Percentiles rank a stretch among this genome's conserved stretches.
Conservation (phyloP, 2,797 vertebrate species). For the Pipistrellus pygmaeus region DNA sequence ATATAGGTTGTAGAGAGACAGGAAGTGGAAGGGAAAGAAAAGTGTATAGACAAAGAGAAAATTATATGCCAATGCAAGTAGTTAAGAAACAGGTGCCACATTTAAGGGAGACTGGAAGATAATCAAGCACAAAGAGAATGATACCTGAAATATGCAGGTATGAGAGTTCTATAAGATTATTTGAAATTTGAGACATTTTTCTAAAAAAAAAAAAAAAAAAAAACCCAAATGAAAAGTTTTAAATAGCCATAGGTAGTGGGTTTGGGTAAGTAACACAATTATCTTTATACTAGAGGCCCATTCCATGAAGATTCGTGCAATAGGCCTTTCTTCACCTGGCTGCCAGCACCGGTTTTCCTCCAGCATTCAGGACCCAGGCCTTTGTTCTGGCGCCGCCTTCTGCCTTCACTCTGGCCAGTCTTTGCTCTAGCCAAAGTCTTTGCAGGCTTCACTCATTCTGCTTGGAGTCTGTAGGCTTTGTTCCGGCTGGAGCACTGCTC, state of each 20-base stretch:
- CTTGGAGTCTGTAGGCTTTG: no score
- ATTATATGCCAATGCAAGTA: neutral
- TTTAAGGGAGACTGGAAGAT: neutral
- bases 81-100: neutral
- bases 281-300: neutral
- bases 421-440: no score
- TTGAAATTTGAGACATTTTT: neutral
- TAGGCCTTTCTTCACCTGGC: no score
- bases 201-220: conserved; percentile 20
- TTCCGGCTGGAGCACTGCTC: no score
- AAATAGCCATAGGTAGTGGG: neutral
- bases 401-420: no score
- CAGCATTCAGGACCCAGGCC: no score
- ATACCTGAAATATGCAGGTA: neutral
- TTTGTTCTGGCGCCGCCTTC: no score
- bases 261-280: neutral
- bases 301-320: no score
- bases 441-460: no score
- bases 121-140: neutral
- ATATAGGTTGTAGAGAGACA: neutral
- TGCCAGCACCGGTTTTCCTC: no score
- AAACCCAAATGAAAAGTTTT: conserved; percentile 20
- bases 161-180: neutral
- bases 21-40: neutral
- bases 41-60: neutral